phyloP scores from a whole-genome alignment of 2,888 invertebrate species.

The Allygus modestus region DNA sequence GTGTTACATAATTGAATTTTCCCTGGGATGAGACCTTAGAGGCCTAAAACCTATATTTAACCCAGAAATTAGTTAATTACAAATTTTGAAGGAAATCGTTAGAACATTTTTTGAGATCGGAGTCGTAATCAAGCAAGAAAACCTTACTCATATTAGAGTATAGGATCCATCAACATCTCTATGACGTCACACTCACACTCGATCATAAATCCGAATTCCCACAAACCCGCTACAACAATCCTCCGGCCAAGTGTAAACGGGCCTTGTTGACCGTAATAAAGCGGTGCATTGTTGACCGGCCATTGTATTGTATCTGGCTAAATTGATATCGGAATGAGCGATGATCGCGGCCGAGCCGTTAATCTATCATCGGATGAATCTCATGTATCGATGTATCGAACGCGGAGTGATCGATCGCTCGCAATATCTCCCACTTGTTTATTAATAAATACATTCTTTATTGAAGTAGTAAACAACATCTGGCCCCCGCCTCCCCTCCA shows the following conservation, averaged over 20 bases:
- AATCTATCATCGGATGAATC: slow-evolving; percentile 7
- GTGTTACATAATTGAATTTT: too few relatives aligned
- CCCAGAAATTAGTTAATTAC: too few relatives aligned
- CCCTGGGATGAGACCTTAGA: too few relatives aligned
- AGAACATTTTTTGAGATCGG: too few relatives aligned
- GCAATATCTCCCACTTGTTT: slow-evolving; percentile 32
- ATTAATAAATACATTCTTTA: slow-evolving; percentile 51
- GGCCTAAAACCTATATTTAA: too few relatives aligned
- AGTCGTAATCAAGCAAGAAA: too few relatives aligned
- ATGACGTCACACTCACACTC: neutral
- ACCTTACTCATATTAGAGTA: too few relatives aligned
- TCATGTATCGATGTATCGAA: slow-evolving; percentile 1
- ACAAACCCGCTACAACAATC: neutral
- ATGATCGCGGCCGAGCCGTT: slow-evolving; percentile 2
- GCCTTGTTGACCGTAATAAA: slow-evolving; percentile 15
- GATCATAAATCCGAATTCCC: neutral
- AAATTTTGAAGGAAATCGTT: too few relatives aligned
- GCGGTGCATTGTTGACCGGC: slow-evolving; percentile 17
- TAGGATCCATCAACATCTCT: too few relatives aligned
- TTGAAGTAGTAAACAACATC: slow-evolving; percentile 39
- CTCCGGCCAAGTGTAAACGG: neutral
- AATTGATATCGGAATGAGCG: slow-evolving; percentile 32
- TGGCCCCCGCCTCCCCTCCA: neutral
- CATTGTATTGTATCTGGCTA: slow-evolving; percentile 27
- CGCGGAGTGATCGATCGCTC: slow-evolving; percentile 1